phyloP scores from a whole-genome alignment of 1,140 invertebrate genomes.

The Aphaenogaster floridana region DNA sequence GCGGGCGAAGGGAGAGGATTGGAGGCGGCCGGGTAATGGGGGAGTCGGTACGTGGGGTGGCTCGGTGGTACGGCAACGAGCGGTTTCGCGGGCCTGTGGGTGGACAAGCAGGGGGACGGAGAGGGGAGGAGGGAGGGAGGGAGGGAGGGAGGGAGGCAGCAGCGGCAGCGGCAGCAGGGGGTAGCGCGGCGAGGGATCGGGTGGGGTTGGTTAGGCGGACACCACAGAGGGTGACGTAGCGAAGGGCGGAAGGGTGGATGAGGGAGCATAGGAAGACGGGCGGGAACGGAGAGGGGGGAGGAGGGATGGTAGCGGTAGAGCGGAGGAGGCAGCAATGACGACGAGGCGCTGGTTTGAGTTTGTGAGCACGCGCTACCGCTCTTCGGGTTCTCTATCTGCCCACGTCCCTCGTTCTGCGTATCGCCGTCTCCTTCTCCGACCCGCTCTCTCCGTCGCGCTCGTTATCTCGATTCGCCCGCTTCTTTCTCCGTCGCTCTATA shows the following conservation, averaged over 20 bases:
- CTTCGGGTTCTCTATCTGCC: constrained; percentile 76
- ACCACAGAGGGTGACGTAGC: constrained; percentile 62
- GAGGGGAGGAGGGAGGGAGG: not conserved
- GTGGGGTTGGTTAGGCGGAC: constrained; percentile 73
- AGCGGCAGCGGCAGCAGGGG: constrained; percentile 38
- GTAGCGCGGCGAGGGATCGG: constrained; percentile 25
- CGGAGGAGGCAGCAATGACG: constrained; percentile 62
- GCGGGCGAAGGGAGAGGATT: constrained; percentile 37
- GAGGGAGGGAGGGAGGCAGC: constrained; percentile 19
- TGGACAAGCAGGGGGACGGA: constrained; percentile 65
- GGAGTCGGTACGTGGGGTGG: constrained; percentile 69
- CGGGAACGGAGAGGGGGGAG: constrained; percentile 9
- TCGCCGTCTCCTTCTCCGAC: constrained; percentile 58
- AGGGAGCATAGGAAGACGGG: constrained; percentile 19
- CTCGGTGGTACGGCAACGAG: constrained; percentile 74
- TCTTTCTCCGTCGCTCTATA: constrained; percentile 35
- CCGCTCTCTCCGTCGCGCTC: constrained; percentile 53
- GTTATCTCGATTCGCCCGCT: constrained; percentile 68
- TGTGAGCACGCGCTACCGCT: constrained; percentile 78
- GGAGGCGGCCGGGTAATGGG: constrained; percentile 67
- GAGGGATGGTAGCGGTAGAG: constrained; percentile 26
- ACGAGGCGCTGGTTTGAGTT: constrained; percentile 75
- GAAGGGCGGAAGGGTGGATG: constrained; percentile 59
- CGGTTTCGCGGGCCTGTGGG: constrained; percentile 75
- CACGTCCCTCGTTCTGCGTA: constrained; percentile 65